phyloP scores from a whole-genome alignment of 2,797 vertebrate genomes.

The Diplodus puntazzo region DNA sequence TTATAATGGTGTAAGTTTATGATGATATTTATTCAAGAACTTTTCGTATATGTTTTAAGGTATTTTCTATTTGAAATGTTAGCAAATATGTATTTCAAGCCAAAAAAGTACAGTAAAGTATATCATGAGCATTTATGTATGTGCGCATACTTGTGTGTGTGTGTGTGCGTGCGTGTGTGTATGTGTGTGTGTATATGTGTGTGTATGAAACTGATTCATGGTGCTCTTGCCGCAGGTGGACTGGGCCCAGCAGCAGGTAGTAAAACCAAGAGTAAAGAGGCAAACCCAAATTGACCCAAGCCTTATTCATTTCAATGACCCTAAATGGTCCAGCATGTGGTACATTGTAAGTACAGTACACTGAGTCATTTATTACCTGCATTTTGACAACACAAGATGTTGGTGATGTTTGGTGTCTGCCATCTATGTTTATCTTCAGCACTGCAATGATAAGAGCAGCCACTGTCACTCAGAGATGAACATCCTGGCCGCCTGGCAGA shows the following conservation, averaged over 20 bases:
- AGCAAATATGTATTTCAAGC: too few species aligned
- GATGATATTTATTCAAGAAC: too few species aligned
- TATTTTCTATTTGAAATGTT: too few species aligned
- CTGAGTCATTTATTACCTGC: not conserved
- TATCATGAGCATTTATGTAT: too few species aligned
- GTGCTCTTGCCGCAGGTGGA: slow-evolving; percentile 83
- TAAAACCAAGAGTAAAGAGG: slow-evolving; percentile 91
- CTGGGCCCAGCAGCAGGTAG: slow-evolving; percentile 92
- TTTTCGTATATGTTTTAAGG: too few species aligned
- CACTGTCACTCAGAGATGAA: slow-evolving; percentile 88
- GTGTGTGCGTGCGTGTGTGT: too few species aligned
- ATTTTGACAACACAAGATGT: not conserved
- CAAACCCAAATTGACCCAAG: slow-evolving; percentile 75
- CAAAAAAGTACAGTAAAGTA: too few species aligned
- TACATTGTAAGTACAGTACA: slow-evolving; percentile 89
- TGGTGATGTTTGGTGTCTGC: not conserved
- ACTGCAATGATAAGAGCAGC: slow-evolving; percentile 73
- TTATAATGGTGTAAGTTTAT: too few species aligned
- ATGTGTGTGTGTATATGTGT: too few species aligned
- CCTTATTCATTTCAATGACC: slow-evolving; percentile 90
- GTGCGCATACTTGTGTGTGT: too few species aligned
- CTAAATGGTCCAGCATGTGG: slow-evolving; percentile 96
- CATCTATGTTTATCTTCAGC: slow-evolving; percentile 56
- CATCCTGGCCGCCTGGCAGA: slow-evolving; percentile 88
- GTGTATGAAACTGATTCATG: not conserved